Evolutionary conservation across 2,113 vertebrate species (phyloP).

Genomic region (Galemys pyrenaicus): DNA sequence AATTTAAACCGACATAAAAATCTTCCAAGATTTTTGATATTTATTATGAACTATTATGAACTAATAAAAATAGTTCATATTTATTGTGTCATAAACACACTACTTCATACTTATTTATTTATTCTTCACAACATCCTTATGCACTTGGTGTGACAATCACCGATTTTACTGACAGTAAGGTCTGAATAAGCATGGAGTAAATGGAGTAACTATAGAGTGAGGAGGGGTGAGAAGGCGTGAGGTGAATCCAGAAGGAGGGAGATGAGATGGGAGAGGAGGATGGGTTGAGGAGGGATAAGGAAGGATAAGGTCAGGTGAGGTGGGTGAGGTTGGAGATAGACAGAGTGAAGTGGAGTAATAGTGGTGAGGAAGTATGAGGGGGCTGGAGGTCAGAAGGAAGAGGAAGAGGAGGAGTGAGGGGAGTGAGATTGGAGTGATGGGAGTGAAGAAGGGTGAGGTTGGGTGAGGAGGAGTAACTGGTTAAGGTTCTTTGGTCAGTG

Average conservation of each 20-base stretch:
- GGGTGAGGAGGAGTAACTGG: neutral
- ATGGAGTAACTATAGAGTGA: neutral
- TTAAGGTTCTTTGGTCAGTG: neutral
- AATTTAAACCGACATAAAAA: slow-evolving; percentile 19
- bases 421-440: neutral
- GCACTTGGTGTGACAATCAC: neutral
- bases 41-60: too few relatives aligned
- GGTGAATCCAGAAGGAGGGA: too few relatives aligned
- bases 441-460: fast-evolving
- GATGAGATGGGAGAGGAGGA: too few relatives aligned
- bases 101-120: neutral
- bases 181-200: neutral
- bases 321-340: neutral
- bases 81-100: neutral
- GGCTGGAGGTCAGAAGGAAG: neutral
- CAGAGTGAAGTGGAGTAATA: neutral
- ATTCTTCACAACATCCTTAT: neutral
- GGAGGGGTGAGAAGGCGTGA: too few relatives aligned
- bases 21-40: too few relatives aligned
- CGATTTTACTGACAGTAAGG: neutral
- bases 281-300: too few relatives aligned
- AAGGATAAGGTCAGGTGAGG: too few relatives aligned
- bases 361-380: neutral
- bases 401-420: neutral
- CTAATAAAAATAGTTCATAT: slow-evolving; percentile 8